These are phyloP conservation scores for Rapana venosa DNA, from an alignment of 2,888 invertebrate genomes.

Conservation along the genomic window DNA sequence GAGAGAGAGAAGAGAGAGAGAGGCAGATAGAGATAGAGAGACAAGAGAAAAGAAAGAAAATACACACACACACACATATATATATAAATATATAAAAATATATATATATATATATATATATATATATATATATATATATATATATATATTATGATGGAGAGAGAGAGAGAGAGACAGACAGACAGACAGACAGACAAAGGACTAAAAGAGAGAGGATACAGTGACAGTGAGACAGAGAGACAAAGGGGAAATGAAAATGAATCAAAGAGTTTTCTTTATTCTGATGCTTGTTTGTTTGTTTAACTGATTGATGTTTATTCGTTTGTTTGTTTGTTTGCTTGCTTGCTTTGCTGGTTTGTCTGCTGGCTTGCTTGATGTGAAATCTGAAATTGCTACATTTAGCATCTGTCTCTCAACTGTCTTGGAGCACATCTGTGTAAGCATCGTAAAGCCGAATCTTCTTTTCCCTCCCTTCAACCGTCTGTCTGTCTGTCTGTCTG, in stretches of 20 bases:
- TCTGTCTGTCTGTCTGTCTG: too few species aligned
- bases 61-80: neutral
- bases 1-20: slow-evolving; percentile 7
- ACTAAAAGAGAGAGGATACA: too few species aligned
- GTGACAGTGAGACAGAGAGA: too few species aligned
- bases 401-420: neutral
- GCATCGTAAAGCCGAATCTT: neutral
- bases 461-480: neutral
- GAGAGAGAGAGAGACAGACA: too few species aligned
- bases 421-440: neutral
- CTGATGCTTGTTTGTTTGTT: too few species aligned
- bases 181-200: too few species aligned
- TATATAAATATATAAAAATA: neutral
- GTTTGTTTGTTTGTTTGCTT: too few species aligned
- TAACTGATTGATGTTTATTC: too few species aligned
- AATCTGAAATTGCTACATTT: neutral
- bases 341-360: too few species aligned
- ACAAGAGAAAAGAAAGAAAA: neutral
- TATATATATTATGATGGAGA: neutral
- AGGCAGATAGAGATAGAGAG: neutral
- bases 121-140: neutral
- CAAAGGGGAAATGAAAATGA: too few species aligned
- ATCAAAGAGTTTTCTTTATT: too few species aligned
- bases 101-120: neutral
- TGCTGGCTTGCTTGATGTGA: neutral